These are phyloP conservation scores for Eufriesea mexicana DNA, from an alignment of 1,140 invertebrate species.

Conservation along the genomic window DNA sequence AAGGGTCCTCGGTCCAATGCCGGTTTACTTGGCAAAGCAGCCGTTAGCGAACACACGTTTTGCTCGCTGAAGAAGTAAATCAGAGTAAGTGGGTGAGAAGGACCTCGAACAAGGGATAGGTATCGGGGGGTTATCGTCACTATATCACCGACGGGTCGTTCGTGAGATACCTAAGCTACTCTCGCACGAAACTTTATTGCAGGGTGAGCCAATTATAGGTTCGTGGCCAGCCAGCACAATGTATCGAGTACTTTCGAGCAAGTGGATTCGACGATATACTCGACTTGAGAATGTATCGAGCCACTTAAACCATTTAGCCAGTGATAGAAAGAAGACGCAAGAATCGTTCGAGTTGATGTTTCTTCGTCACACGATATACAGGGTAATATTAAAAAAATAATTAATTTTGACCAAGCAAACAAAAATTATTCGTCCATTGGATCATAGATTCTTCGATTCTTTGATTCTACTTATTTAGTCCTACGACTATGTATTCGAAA, in stretches of 20 bases:
- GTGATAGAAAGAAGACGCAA: not conserved
- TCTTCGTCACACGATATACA: not conserved
- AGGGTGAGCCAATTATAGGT: slow-evolving; percentile 73
- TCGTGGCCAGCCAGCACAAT: slow-evolving; percentile 65
- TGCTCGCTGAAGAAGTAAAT: slow-evolving; percentile 69
- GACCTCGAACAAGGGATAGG: slow-evolving; percentile 60
- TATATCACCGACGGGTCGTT: slow-evolving; percentile 70
- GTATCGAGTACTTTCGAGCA: slow-evolving; percentile 69
- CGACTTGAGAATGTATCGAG: slow-evolving; percentile 52
- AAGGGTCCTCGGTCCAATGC: slow-evolving; percentile 21
- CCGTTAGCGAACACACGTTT: slow-evolving; percentile 64
- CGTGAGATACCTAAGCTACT: slow-evolving; percentile 70
- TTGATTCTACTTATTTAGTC: no score
- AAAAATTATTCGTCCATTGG: no score
- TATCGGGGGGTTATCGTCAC: slow-evolving; percentile 72
- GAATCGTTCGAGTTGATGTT: not conserved
- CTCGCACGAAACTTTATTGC: slow-evolving; percentile 71
- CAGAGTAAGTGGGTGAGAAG: slow-evolving; percentile 74
- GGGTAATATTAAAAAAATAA: no score
- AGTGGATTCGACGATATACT: slow-evolving; percentile 56
- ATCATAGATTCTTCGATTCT: no score
- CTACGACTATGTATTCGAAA: no score
- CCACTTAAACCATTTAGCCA: slow-evolving; percentile 47
- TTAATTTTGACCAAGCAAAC: no score
- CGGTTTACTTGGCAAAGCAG: slow-evolving; percentile 43